A percentile compares a stretch with the other conserved stretches of the same genome.
Evolutionary conservation across 1,140 invertebrate species (phyloP).

Genomic region (Polyergus mexicanus): DNA sequence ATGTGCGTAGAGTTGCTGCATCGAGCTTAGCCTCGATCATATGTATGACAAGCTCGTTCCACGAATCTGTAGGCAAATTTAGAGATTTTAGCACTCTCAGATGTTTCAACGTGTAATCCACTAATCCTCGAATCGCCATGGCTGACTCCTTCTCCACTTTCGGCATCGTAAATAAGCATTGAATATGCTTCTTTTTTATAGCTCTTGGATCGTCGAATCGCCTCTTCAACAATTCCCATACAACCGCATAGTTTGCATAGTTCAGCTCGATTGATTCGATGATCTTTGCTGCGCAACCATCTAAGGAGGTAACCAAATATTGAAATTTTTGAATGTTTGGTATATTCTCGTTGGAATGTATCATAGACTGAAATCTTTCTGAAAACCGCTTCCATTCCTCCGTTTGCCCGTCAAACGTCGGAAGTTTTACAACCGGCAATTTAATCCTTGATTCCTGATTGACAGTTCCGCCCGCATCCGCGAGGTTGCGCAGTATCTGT

Average conservation of each 20-base stretch:
- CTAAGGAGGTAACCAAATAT: too few relatives aligned
- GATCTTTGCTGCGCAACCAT: too few relatives aligned
- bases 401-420: not conserved
- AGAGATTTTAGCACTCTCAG: not conserved
- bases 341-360: too few relatives aligned
- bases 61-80: not conserved
- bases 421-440: not conserved
- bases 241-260: too few relatives aligned
- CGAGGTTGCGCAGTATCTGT: not conserved
- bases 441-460: not conserved
- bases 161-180: not conserved
- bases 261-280: too few relatives aligned
- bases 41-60: not conserved
- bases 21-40: not conserved
- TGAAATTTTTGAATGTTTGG: too few relatives aligned
- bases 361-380: too few relatives aligned
- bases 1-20: too few relatives aligned
- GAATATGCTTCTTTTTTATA: too few relatives aligned
- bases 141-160: not conserved
- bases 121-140: not conserved
- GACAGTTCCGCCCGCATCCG: not conserved
- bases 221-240: too few relatives aligned
- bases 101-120: not conserved
- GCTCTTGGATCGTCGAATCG: too few relatives aligned
- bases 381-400: too few relatives aligned